Percentiles rank a stretch among this genome's conserved stretches.
phyloP scores from a whole-genome alignment of 2,888 invertebrate genomes.

The Seladonia tumulorum region DNA sequence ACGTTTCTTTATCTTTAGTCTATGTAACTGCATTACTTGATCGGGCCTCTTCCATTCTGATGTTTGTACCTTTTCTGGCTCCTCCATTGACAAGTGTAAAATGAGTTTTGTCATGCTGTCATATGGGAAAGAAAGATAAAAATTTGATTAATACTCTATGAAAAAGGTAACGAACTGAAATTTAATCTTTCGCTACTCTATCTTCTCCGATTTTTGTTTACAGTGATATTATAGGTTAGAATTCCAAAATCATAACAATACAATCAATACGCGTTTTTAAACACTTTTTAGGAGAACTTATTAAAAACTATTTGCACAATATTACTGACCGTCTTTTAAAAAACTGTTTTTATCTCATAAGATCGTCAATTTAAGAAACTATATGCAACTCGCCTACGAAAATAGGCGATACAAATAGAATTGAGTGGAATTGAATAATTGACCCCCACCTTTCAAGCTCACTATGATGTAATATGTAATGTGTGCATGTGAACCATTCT shows the following conservation, averaged over 20 bases:
- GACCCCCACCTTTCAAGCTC: background rate
- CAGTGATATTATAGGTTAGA: conserved; percentile 31
- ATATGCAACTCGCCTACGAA: conserved; percentile 4
- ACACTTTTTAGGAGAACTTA: background rate
- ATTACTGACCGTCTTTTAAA: conserved; percentile 43
- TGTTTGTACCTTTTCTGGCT: conserved; percentile 49
- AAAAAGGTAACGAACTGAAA: background rate
- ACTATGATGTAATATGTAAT: background rate
- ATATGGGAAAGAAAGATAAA: conserved; percentile 1
- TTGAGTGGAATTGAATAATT: background rate
- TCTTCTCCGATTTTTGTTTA: background rate
- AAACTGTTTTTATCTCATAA: background rate
- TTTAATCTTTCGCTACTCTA: background rate
- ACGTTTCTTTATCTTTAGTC: conserved; percentile 91
- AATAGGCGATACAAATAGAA: conserved; percentile 3
- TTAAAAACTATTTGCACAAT: background rate
- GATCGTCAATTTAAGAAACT: conserved; percentile 15
- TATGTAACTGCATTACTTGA: conserved; percentile 90
- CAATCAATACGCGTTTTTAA: background rate
- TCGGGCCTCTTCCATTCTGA: conserved; percentile 86
- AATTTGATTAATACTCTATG: background rate
- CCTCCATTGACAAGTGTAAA: conserved; percentile 52
- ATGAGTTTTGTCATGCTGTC: conserved; percentile 33
- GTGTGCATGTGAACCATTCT: background rate
- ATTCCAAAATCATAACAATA: background rate